A percentile compares a stretch with the other conserved stretches of the same genome.
Evolutionary conservation across 2,888 invertebrate genomes (phyloP).

Genomic region (Luffia ferchaultella): DNA sequence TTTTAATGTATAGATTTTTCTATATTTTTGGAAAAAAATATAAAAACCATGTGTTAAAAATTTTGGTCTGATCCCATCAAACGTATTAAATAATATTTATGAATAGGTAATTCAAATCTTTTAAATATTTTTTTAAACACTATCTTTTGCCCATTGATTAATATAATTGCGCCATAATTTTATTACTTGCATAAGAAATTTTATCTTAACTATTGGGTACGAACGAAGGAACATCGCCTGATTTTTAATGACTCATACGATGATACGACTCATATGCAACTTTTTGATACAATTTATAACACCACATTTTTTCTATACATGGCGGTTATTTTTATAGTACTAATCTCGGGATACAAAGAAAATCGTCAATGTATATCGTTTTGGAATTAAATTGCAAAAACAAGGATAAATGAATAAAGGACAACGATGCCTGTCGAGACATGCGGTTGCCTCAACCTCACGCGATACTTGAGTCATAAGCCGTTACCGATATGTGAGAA

Average conservation of each 20-base stretch:
- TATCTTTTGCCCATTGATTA: too few relatives aligned
- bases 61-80: too few relatives aligned
- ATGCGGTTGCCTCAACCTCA: background rate
- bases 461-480: background rate
- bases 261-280: background rate
- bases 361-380: background rate
- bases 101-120: too few relatives aligned
- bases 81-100: too few relatives aligned
- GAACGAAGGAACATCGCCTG: background rate
- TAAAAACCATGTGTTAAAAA: too few relatives aligned
- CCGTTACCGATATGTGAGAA: background rate
- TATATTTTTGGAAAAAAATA: too few relatives aligned
- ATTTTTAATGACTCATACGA: background rate
- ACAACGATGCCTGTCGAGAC: background rate
- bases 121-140: too few relatives aligned
- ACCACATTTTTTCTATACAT: background rate
- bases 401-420: background rate
- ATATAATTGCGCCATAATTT: background rate
- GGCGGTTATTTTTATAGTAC: background rate
- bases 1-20: too few relatives aligned
- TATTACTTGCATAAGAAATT: background rate
- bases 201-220: background rate
- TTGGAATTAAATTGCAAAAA: background rate
- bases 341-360: background rate
- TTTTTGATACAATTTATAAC: background rate